Percentiles rank a stretch among this genome's conserved stretches.
Evolutionary conservation across 2,113 vertebrate genomes (phyloP).

Genomic region (Chionomys nivalis): DNA sequence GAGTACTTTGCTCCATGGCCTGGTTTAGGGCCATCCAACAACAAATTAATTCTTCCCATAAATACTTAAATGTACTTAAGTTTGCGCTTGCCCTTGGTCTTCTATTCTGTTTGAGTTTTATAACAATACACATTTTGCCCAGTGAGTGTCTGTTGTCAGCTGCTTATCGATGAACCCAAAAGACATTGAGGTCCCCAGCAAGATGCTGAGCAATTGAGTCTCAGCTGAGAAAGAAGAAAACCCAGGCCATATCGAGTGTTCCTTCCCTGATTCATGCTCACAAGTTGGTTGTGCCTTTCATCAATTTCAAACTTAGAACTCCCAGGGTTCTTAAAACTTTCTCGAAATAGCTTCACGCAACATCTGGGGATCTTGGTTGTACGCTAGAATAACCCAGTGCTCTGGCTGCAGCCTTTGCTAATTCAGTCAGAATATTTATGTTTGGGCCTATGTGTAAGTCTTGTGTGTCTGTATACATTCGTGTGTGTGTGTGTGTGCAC

Average conservation of each 20-base stretch:
- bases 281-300: background rate
- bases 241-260: background rate
- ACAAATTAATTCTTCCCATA: conserved; percentile 45
- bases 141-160: background rate
- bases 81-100: conserved; percentile 11
- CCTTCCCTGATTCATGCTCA: background rate
- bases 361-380: background rate
- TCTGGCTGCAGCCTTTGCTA: background rate
- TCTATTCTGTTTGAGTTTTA: conserved; percentile 43
- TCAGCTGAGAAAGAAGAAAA: background rate
- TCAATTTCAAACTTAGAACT: background rate
- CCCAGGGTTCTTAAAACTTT: conserved; percentile 17
- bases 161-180: conserved; percentile 26
- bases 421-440: background rate
- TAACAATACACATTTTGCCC: background rate
- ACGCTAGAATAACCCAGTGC: background rate
- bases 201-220: background rate
- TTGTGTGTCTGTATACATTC: background rate
- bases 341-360: background rate
- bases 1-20: conserved; percentile 1
- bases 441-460: background rate
- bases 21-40: conserved; percentile 12
- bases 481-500: too few species aligned
- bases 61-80: conserved; percentile 18
- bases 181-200: background rate